Evolutionary conservation across 2,113 vertebrate species (phyloP).

Genomic region (Lophotis ruficrista): DNA sequence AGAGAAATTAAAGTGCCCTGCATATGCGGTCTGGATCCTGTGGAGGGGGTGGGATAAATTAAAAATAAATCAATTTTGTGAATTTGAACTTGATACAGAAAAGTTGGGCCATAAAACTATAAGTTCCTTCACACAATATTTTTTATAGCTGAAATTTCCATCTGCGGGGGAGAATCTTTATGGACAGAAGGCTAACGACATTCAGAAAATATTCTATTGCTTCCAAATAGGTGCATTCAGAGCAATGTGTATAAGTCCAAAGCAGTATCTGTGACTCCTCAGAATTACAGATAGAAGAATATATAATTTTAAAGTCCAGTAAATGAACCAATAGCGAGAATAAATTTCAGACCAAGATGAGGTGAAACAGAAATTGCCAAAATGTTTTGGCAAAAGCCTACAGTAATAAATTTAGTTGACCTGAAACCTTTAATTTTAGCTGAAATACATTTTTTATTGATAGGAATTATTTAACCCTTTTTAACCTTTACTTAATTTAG

Average conservation of each 20-base stretch:
- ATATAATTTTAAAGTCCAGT: background rate
- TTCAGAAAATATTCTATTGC: background rate
- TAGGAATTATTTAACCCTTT: background rate
- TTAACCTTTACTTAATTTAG: background rate
- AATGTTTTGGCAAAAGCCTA: background rate
- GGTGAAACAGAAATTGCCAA: background rate
- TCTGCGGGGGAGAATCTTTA: background rate
- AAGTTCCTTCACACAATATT: conserved; percentile 10
- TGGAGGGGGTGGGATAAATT: background rate
- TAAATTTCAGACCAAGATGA: background rate
- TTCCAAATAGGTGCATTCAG: background rate
- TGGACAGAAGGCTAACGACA: background rate
- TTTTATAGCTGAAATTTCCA: conserved; percentile 24
- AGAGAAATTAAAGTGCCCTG: conserved; percentile 2
- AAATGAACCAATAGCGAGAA: background rate
- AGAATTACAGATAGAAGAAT: background rate
- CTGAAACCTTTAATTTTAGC: background rate
- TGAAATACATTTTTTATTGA: background rate
- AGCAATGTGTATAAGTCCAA: background rate
- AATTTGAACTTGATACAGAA: background rate
- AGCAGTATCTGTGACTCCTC: background rate
- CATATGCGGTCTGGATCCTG: background rate
- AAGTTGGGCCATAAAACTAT: background rate
- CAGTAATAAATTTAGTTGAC: background rate
- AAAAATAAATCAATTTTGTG: conserved; percentile 19